These are phyloP conservation scores for Cricetomys ansorgei DNA, from an alignment of 2,113 vertebrate genomes.

Conservation along the genomic window DNA sequence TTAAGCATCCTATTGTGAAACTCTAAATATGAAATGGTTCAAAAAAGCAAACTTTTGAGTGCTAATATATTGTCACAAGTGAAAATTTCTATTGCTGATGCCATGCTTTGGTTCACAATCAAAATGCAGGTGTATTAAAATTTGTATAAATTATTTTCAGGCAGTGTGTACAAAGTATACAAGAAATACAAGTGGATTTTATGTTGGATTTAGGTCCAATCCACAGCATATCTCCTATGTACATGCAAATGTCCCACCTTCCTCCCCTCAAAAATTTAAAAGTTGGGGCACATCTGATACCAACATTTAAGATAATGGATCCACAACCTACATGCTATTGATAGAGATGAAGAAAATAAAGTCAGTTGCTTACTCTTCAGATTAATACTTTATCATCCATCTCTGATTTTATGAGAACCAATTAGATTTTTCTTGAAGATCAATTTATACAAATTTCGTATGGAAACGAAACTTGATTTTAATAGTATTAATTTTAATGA, in stretches of 20 bases:
- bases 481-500: too few relatives aligned
- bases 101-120: background rate
- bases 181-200: background rate
- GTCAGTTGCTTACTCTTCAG: background rate
- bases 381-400: background rate
- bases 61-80: background rate
- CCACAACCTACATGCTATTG: background rate
- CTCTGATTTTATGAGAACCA: background rate
- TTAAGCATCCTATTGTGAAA: background rate
- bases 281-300: background rate
- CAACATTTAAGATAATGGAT: background rate
- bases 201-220: background rate
- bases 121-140: background rate
- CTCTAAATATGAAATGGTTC: background rate
- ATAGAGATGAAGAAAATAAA: background rate
- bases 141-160: background rate
- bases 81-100: background rate
- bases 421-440: background rate
- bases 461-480: conserved; percentile 25
- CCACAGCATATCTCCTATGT: background rate
- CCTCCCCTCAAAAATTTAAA: background rate
- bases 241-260: background rate
- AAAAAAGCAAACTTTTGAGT: background rate
- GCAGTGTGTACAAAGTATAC: background rate
- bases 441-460: conserved; percentile 23